Evolutionary conservation across 2,888 invertebrate genomes (phyloP), one percentile per base, ranked within the genome.

Genomic region (Archips xylosteana): DNA sequence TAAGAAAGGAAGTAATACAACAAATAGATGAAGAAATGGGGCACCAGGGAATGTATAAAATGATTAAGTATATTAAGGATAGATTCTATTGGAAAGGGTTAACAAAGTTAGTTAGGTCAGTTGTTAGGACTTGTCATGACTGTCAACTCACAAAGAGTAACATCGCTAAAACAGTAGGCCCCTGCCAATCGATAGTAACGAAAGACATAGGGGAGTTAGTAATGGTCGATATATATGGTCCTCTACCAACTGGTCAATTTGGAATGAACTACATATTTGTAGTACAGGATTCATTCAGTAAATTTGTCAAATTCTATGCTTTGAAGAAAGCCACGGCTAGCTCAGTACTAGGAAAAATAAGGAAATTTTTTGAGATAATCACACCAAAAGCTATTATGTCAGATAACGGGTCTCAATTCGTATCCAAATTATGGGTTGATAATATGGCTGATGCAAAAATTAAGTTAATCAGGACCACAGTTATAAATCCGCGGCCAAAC

Each of bases 401-500:
- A 0, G 78, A 80, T 70, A 77, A 79, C 36, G 79, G 79, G 1
- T 5, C 70, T 0, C 77, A 78, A 12, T 79, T 79, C 39, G 9
- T 23, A 2, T 72, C 72, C 10, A 66, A 64, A 13, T 0, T 23
- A 0, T 78, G 77, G 76, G 71, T 36, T 10, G 39, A 67, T 9
- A 12, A 2, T 1, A 39, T 78, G 45, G 23, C 5, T 3, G 32
- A 67, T 1, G 9, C 64, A 2, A 69, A 64, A 0, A 72, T 79
- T 10, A 76, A 75, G 34, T 3, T 71, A 0, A 54, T 76, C 0
- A 61, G 78, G 45, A 79, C 80, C 0, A 77, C 81, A 0, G 76
- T 81, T 0, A 23, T 78, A 2, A 80, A 80, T 47, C 80, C 80
- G 0, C 34, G 78, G 0, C 80, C 78, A 3, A 81, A 80, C 62